Percentiles rank a stretch among this genome's conserved stretches.
Evolutionary conservation across 2,888 invertebrate genomes (phyloP).

Genomic region (Synanthedon vespiformis): DNA sequence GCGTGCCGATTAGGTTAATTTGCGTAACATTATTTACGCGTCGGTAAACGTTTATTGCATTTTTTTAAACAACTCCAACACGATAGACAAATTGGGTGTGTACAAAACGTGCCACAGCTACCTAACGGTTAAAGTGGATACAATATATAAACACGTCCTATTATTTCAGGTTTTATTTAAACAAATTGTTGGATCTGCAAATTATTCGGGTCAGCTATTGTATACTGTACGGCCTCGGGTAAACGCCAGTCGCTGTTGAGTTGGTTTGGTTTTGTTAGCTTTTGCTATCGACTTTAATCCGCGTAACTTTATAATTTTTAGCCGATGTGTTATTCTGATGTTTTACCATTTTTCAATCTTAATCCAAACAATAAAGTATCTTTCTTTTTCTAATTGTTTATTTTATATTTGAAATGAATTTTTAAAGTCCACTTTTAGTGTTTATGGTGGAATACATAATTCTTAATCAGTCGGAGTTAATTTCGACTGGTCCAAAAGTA

Average conservation of each 20-base stretch:
- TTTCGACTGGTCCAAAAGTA: no score
- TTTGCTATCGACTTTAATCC: no score
- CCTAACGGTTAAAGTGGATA: background rate
- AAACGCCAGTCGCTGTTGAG: conserved; percentile 10
- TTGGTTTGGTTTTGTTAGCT: conserved; percentile 5
- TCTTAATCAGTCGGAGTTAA: no score
- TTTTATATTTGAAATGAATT: no score
- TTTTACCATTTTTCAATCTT: no score
- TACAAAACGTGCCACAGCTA: background rate
- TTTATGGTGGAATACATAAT: no score
- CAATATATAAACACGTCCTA: conserved; percentile 1
- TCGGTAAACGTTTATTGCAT: background rate
- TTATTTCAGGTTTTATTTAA: conserved; percentile 17
- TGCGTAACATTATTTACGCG: conserved; percentile 16
- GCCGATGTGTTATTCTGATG: no score
- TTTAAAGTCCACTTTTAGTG: no score
- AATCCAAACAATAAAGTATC: no score
- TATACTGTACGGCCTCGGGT: conserved; percentile 18
- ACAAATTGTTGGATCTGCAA: conserved; percentile 9
- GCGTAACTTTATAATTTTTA: no score
- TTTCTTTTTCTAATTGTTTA: no score
- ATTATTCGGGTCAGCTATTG: conserved; percentile 26
- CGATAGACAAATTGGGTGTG: background rate
- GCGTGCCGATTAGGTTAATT: conserved; percentile 19
- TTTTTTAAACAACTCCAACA: background rate